Conservation (phyloP, 2,888 invertebrate species). For the Ceraclea dissimilis region DNA sequence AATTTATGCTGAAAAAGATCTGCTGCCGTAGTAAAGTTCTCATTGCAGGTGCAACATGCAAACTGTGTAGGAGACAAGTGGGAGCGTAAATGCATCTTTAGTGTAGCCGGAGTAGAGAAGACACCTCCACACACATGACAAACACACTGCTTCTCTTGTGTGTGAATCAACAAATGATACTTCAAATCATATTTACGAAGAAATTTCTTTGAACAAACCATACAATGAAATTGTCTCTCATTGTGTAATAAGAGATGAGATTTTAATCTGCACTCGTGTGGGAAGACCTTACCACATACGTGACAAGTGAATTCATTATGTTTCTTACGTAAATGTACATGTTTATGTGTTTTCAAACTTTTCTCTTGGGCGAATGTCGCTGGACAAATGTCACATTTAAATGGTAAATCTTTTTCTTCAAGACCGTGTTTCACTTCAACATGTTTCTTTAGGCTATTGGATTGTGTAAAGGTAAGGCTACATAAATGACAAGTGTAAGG, state of each 20-base stretch:
- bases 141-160: background rate
- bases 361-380: slow-evolving; percentile 2
- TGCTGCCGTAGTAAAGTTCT: background rate
- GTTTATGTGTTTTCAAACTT: slow-evolving; percentile 2
- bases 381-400: background rate
- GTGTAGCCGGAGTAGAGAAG: background rate
- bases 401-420: background rate
- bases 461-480: background rate
- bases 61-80: background rate
- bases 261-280: slow-evolving; percentile 3
- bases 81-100: background rate
- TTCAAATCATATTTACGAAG: slow-evolving; percentile 1
- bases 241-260: background rate
- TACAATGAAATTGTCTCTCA: background rate
- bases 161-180: background rate
- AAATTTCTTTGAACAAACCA: background rate
- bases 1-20: background rate
- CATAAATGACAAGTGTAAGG: background rate
- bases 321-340: background rate
- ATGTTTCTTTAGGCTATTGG: background rate
- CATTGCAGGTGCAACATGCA: background rate
- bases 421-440: background rate
- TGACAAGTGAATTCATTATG: background rate
- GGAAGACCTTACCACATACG: background rate
- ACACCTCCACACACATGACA: background rate